Base-by-base conservation (phyloP, 2,888 invertebrate genomes). In the Metallyticus violacea region DNA sequence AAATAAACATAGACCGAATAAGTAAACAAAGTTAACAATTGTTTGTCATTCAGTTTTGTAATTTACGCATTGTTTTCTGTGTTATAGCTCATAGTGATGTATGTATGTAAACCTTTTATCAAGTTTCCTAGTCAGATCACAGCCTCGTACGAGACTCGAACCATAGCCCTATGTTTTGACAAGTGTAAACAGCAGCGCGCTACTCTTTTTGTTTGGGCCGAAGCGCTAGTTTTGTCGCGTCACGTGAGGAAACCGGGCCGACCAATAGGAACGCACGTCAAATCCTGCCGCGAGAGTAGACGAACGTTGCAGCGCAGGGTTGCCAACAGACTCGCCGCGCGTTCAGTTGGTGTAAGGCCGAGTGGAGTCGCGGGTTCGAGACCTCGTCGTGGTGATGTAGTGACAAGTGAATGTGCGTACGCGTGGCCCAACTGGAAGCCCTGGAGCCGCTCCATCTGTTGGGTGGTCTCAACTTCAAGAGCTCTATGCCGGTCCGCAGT, bases 401-500 rank as follows among this genome's bases (percentile, higher is more conserved):
- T 62, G 40, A 62, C 22, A 62, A 62, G 40, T 62, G 40, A 62
- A 62, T 62, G 40, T 62, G 40, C 22, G 40, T 62, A 62, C 40
- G 40, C 40, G 40, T 62, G 40, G 40, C 40, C 9, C 40, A 62
- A 62, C 22, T 82, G 26, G 82, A 82, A 82, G 2, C 91, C 91
- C 87, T 94, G 92, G 93, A 85, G 91, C 90, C 2, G 91, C 91
- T 91, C 91, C 91, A 91, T 90, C 93, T 85, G 6, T 30, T 85
- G 25, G 79, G 79, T 62, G 78, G 85, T 22, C 77, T 83, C 6
- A 82, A 76, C 40, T 62, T 62, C 40, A 62, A 62, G 88, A 89
- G 87, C 85, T 81, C 88, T 78, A 89, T 89, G 89, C 89, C 89
- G 30, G 89, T 89, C 79, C 86, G 89, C 30, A 88, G 88, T 62